phyloP scores from a whole-genome alignment of 2,888 invertebrate species.

The Pilophorus perplexus region DNA sequence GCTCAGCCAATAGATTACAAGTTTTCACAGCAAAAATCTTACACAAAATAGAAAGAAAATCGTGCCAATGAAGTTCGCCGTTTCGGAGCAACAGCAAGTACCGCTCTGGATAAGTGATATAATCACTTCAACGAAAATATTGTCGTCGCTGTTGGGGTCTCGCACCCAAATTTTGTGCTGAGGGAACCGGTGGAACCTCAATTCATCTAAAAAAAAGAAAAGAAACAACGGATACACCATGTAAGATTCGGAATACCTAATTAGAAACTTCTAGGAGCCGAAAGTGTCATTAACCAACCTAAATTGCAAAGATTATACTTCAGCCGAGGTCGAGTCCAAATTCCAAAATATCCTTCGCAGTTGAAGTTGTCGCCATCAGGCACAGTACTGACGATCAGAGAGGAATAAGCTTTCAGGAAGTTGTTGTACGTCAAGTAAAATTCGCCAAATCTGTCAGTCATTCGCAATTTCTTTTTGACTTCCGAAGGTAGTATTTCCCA shows the following conservation, averaged over 20 bases:
- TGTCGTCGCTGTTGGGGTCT: constrained; percentile 2
- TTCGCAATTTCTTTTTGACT: background rate
- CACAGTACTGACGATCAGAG: background rate
- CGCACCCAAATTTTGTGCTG: constrained; percentile 30
- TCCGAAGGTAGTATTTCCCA: constrained; percentile 9
- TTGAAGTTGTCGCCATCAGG: constrained; percentile 28
- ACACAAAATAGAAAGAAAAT: constrained; percentile 4
- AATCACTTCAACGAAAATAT: background rate
- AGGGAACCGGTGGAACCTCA: constrained; percentile 16
- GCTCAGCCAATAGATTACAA: too few relatives aligned
- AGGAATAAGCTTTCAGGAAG: constrained; percentile 6
- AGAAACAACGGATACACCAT: too few relatives aligned
- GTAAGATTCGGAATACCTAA: too few relatives aligned
- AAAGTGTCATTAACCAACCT: too few relatives aligned
- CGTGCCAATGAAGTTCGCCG: background rate
- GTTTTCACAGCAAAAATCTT: background rate
- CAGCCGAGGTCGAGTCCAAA: constrained; percentile 7
- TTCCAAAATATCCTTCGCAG: constrained; percentile 23
- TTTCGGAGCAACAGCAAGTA: constrained; percentile 9
- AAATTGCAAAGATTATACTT: background rate
- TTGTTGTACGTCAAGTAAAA: constrained; percentile 24
- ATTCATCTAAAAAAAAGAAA: constrained; percentile 6
- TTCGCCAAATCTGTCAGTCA: background rate
- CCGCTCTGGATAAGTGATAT: constrained; percentile 1
- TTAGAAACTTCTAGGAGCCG: too few relatives aligned